phyloP scores from a whole-genome alignment of 2,888 invertebrate species.

The Taphrorychus bicolor region DNA sequence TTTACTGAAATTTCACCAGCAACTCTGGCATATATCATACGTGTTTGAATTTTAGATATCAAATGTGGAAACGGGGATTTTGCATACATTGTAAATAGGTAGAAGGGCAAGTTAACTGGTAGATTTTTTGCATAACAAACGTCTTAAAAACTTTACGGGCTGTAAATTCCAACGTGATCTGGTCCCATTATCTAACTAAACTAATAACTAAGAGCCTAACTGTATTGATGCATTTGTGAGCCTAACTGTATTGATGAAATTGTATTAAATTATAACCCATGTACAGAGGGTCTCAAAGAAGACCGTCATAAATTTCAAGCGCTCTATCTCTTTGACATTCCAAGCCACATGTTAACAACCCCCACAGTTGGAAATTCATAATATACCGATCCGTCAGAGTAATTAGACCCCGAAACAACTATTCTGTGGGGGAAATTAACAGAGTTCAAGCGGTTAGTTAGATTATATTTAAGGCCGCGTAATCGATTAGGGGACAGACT shows the following conservation, averaged over 20 bases:
- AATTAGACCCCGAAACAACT: constrained; percentile 34
- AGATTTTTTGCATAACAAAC: too few species aligned
- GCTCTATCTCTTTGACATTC: constrained; percentile 21
- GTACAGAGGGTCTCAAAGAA: background rate
- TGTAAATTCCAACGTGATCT: too few species aligned
- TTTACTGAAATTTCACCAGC: background rate
- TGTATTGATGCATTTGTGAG: too few species aligned
- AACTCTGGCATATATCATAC: too few species aligned
- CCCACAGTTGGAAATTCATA: constrained; percentile 22
- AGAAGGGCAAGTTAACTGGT: too few species aligned
- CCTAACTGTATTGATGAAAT: too few species aligned
- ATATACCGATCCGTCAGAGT: constrained; percentile 25
- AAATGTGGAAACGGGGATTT: background rate
- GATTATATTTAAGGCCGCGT: constrained; percentile 31
- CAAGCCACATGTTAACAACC: constrained; percentile 21
- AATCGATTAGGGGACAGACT: constrained; percentile 19
- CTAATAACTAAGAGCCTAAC: too few species aligned
- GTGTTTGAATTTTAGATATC: background rate
- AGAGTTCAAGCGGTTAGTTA: constrained; percentile 37
- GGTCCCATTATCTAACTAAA: too few species aligned
- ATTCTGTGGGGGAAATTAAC: constrained; percentile 34
- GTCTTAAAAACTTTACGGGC: too few species aligned
- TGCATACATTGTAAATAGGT: too few species aligned
- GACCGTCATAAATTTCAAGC: constrained; percentile 7
- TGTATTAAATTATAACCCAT: too few species aligned